Evolutionary conservation across 2,888 invertebrate genomes (phyloP).

Genomic region (Ophion ellenae): DNA sequence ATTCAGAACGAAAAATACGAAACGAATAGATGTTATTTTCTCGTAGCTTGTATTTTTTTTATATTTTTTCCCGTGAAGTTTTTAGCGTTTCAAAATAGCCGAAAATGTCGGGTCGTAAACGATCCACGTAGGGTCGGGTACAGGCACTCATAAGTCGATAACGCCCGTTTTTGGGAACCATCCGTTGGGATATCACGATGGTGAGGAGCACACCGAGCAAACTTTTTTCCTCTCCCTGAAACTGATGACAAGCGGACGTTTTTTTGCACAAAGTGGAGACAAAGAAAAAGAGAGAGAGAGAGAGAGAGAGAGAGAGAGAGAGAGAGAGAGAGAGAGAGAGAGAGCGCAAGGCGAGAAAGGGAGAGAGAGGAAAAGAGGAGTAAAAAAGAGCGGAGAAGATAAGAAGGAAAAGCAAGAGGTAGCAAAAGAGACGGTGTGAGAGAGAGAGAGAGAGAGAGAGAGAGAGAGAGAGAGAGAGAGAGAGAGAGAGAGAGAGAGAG

Average conservation of each 20-base stretch:
- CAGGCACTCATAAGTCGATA: slow-evolving; percentile 1
- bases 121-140: background rate
- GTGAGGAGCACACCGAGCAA: slow-evolving; percentile 23
- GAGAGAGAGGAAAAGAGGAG: slow-evolving; percentile 29
- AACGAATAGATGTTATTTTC: background rate
- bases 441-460: too few species aligned
- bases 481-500: background rate
- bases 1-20: background rate
- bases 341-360: slow-evolving; percentile 34
- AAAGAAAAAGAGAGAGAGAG: slow-evolving; percentile 30
- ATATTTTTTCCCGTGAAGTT: background rate
- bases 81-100: background rate
- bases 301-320: slow-evolving; percentile 42
- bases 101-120: background rate
- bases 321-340: slow-evolving; percentile 30
- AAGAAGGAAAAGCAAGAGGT: background rate
- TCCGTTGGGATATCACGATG: slow-evolving; percentile 12
- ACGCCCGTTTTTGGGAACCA: background rate
- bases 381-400: slow-evolving; percentile 1
- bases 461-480: background rate
- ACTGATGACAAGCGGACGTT: slow-evolving; percentile 22
- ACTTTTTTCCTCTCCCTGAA: slow-evolving; percentile 52
- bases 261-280: slow-evolving; percentile 16
- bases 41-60: background rate
- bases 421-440: background rate